These are phyloP conservation scores for Graphium colonna DNA, from an alignment of 2,888 invertebrate species.

Conservation along the genomic window DNA sequence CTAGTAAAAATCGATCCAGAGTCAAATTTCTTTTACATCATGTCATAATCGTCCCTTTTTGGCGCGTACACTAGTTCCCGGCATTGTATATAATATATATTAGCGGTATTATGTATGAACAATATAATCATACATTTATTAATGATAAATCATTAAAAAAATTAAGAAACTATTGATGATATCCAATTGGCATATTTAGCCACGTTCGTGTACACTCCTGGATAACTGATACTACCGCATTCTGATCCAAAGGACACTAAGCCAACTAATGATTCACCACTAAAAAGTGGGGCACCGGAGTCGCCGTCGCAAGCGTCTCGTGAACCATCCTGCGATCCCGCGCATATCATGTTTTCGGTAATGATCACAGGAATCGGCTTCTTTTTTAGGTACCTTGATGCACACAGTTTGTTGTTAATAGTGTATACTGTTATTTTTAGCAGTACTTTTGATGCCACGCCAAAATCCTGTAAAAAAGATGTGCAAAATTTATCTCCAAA, in stretches of 20 bases:
- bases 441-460: constrained; percentile 33
- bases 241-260: constrained; percentile 72
- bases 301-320: constrained; percentile 62
- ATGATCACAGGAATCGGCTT: not conserved
- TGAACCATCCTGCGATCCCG: constrained; percentile 47
- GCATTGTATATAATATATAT: too few relatives aligned
- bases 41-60: too few relatives aligned
- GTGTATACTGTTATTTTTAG: constrained; percentile 43
- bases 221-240: constrained; percentile 62
- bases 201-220: constrained; percentile 68
- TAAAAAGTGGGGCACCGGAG: constrained; percentile 71
- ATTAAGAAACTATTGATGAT: constrained; percentile 2
- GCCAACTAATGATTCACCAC: constrained; percentile 51
- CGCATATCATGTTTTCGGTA: constrained; percentile 52
- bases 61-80: too few relatives aligned
- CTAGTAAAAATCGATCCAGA: too few relatives aligned
- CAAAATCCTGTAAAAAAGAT: constrained; percentile 32
- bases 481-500: too few relatives aligned
- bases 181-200: constrained; percentile 50
- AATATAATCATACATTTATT: too few relatives aligned
- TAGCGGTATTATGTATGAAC: too few relatives aligned
- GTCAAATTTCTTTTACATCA: too few relatives aligned
- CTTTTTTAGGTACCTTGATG: constrained; percentile 34
- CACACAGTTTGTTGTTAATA: constrained; percentile 43
- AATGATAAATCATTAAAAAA: too few relatives aligned